These are phyloP conservation scores for Microplitis deprimator DNA, from an alignment of 2,888 invertebrate species.

Conservation along the genomic window DNA sequence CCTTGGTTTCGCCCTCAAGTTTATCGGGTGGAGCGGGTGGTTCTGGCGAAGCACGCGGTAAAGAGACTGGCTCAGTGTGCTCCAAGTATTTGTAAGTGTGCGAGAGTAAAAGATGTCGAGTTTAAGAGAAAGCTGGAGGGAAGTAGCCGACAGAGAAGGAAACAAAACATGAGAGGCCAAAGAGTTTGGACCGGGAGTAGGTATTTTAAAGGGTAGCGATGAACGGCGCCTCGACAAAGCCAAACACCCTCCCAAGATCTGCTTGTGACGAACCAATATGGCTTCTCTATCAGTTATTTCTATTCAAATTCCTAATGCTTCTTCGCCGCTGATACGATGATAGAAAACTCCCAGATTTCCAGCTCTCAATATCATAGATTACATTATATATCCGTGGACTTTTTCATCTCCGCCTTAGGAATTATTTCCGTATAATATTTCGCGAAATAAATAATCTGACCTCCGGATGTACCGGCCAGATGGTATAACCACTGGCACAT, in stretches of 20 bases:
- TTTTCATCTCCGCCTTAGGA: slow-evolving; percentile 1
- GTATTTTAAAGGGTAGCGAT: slow-evolving; percentile 4
- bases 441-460: slow-evolving; percentile 36
- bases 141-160: neutral
- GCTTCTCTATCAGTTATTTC: neutral
- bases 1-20: slow-evolving; percentile 70
- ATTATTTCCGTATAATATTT: slow-evolving; percentile 4
- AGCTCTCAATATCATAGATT: too few species aligned
- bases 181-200: slow-evolving; percentile 9
- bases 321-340: neutral
- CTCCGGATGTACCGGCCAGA: slow-evolving; percentile 35
- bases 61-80: neutral
- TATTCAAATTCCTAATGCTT: slow-evolving; percentile 3
- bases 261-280: neutral
- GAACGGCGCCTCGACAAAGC: neutral
- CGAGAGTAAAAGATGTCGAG: neutral
- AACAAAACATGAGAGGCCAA: neutral
- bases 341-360: too few species aligned
- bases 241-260: neutral
- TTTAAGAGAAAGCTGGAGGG: neutral
- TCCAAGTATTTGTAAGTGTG: neutral
- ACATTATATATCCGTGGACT: slow-evolving; percentile 2
- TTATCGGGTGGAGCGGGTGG: slow-evolving; percentile 46
- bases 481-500: slow-evolving; percentile 21
- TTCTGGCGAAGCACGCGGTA: slow-evolving; percentile 32